Base-by-base conservation (phyloP, 2,113 vertebrate species). In the Pachycephala philippinensis region DNA sequence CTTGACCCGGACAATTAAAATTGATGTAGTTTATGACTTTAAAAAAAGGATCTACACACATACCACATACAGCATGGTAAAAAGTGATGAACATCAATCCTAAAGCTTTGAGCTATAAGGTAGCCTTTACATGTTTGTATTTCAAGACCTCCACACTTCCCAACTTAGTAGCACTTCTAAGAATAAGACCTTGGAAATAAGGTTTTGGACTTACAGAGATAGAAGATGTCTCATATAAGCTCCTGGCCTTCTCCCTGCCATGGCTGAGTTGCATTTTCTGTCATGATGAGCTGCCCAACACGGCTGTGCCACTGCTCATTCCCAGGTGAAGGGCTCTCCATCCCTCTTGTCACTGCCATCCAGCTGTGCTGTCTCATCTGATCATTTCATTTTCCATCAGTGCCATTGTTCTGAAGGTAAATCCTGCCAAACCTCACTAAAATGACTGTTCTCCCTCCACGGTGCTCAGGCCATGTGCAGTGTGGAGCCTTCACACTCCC, bases 221-320 rank as follows among this genome's bases (percentile, higher is more conserved):
- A 42, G 59, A 80, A 75, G 24, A 31, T 31, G 24, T 54, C 30
- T 70, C n/a, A 5, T 14, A 10, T 2, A 35, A 80, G 50, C 27
- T 83, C 53, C 63, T 42, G 59, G 14, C 54, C 31, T 56, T 83
- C 50, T 64, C 28, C 26, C 39, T 93, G 35, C 17, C 35, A 14
- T 0, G 1, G 39, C 30, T 4, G 6, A 52, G n/a, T 7, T 64
- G 22, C 15, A 37, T 30, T 74, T 92, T 44, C 65, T 22, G 1
- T 35, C 27, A 0, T 4, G 20, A 33, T n/a, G 80, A 72, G 45
- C 61, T 76, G 45, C 47, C 52, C 0, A 0, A 10, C 16, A 15
- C 0, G 0, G 37, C 45, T 70, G 28, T 45, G 52, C 61, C 5
- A 2, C 47, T 52, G 57, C 44, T 61, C 21, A 3, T 50, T 47